Conservation (phyloP, 2,113 vertebrate species). For the Oceanodroma tethys region DNA sequence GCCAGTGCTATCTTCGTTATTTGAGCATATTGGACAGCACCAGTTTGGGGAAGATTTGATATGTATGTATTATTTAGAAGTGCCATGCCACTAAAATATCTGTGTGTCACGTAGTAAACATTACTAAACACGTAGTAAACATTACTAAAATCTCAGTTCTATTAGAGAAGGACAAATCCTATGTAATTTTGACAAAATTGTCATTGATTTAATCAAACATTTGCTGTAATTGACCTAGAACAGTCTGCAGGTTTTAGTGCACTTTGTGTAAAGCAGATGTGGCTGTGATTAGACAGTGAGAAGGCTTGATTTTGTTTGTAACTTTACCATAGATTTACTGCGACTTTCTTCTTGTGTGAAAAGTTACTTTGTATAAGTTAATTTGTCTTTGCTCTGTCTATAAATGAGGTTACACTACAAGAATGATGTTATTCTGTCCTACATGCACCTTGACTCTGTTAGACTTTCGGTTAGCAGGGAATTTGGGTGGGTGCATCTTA, state of each 20-base stretch:
- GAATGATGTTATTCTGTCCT: background rate
- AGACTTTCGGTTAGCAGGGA: background rate
- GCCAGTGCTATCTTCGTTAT: slow-evolving; percentile 90
- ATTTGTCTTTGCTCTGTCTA: background rate
- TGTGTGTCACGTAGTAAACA: background rate
- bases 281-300: background rate
- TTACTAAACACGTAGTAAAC: background rate
- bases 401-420: background rate
- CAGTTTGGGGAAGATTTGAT: slow-evolving; percentile 94
- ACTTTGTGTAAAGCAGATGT: background rate
- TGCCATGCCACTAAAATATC: background rate
- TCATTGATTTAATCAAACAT: background rate
- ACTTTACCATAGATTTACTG: background rate
- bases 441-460: background rate
- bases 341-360: background rate
- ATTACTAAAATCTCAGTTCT: background rate
- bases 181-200: background rate
- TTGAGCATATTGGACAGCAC: slow-evolving; percentile 93
- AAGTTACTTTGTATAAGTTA: background rate
- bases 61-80: slow-evolving; percentile 74
- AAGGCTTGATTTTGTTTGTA: background rate
- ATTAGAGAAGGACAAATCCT: background rate
- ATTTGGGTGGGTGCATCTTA: background rate
- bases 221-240: background rate
- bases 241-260: background rate